Conservation (phyloP, 2,888 invertebrate species). For the Tachina lurida region DNA sequence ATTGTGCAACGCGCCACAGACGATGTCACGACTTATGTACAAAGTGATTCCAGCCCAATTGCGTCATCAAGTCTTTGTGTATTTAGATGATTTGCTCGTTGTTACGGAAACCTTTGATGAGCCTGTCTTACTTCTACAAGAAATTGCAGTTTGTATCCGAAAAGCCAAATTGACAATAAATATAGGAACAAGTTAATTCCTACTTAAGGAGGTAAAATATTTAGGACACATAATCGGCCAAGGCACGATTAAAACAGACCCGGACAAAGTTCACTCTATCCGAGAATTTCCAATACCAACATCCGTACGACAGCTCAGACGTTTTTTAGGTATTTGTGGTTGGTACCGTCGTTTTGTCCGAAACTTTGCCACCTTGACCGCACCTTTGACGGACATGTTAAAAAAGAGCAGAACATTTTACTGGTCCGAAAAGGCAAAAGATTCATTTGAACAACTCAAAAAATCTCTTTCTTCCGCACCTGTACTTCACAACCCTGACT, state of each 20-base stretch:
- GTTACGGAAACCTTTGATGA: neutral
- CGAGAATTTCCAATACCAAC: constrained; percentile 6
- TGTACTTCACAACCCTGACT: neutral
- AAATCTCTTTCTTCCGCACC: neutral
- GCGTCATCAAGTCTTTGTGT: neutral
- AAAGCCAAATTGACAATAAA: constrained; percentile 2
- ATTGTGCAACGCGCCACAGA: neutral
- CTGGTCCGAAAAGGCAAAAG: constrained; percentile 9
- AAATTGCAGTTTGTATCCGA: neutral
- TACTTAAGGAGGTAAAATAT: constrained; percentile 8
- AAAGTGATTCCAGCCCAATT: neutral
- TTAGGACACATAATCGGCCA: constrained; percentile 3
- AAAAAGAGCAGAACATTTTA: constrained; percentile 1
- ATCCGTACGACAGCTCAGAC: constrained; percentile 27
- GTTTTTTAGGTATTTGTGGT: constrained; percentile 23
- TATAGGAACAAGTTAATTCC: neutral
- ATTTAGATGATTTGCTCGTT: neutral
- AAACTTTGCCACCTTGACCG: constrained; percentile 17
- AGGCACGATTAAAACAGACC: constrained; percentile 13
- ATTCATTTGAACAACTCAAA: constrained; percentile 11
- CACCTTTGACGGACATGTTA: constrained; percentile 29
- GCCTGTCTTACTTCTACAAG: neutral
- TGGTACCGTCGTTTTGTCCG: constrained; percentile 22
- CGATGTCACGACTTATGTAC: neutral
- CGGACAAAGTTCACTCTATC: constrained; percentile 16